Percentiles rank a stretch among this genome's conserved stretches.
phyloP scores from a whole-genome alignment of 2,888 invertebrate species.

The Drosophila formosana region DNA sequence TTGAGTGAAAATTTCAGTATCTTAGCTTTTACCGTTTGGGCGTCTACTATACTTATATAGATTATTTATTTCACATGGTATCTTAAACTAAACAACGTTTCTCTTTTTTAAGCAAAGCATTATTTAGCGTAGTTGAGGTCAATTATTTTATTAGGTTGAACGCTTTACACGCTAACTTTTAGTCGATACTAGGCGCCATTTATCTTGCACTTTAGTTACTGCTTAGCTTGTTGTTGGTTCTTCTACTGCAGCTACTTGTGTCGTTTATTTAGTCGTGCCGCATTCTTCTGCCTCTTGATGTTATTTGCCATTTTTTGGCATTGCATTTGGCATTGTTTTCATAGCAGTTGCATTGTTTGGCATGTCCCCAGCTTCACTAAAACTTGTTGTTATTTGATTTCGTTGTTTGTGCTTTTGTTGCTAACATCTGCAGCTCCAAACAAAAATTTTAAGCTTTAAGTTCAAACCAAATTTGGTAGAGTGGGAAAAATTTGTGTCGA shows the following conservation, averaged over 20 bases:
- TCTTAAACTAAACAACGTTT: no score
- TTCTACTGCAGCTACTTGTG: slow-evolving; percentile 36
- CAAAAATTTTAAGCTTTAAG: slow-evolving; percentile 23
- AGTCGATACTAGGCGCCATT: neutral
- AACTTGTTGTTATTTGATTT: slow-evolving; percentile 28
- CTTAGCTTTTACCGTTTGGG: no score
- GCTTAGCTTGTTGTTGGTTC: slow-evolving; percentile 3
- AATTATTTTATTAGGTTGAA: no score
- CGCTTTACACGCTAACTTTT: neutral
- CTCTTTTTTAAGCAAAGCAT: no score
- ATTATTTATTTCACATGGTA: no score
- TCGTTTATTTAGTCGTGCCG: slow-evolving; percentile 49
- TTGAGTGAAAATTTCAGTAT: no score
- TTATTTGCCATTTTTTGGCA: slow-evolving; percentile 63
- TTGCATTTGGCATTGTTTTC: slow-evolving; percentile 64
- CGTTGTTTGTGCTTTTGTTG: slow-evolving; percentile 4
- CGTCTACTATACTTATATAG: no score
- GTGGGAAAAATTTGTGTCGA: slow-evolving; percentile 26
- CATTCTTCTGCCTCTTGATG: slow-evolving; percentile 52
- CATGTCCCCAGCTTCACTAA: slow-evolving; percentile 39
- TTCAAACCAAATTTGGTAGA: slow-evolving; percentile 24
- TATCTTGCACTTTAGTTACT: slow-evolving; percentile 11
- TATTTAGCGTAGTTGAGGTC: no score
- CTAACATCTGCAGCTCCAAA: slow-evolving; percentile 43
- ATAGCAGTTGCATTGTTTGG: slow-evolving; percentile 57